Base-by-base conservation (phyloP, 2,888 invertebrate genomes). In the Oxycera nigricornis region DNA sequence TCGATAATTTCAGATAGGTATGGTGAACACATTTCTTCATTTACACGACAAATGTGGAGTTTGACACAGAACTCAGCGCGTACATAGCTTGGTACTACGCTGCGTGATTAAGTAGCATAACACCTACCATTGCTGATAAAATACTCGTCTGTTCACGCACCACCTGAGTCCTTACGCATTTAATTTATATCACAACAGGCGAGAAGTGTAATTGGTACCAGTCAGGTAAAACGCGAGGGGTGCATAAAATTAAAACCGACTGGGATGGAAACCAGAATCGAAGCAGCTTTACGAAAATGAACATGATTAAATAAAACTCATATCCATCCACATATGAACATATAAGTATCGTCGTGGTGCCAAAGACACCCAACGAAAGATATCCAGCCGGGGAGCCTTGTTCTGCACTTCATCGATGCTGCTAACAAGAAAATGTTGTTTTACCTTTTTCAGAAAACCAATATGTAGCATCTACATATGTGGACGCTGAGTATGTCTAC, bases 401-500 rank as follows among this genome's bases (percentile, higher is more conserved):
- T 65, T 65, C 65, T 65, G 65, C 65, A 7, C n/a, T n/a, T n/a
- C n/a, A 59, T 39, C 65, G 41, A 24, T 30, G 14, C 65, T 65
- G 39, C 65, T 65, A 65, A 65, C 65, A 39, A 65, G 65, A 65
- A 65, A 65, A 65, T 39, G 65, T 41, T 39, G 65, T n/a, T 17
- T 65, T 65, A 9, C 65, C 65, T 41, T 65, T 65, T 65, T 65
- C 9, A 41, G 55, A 55, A 55, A 55, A 55, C 24, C 55, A 55
- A 55, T 55, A 55, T 55, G 46, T 17, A 46, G 11, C 3, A n/a
- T 3, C 55, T 0, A 55, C 55, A 55, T 55, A n/a, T n/a, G n/a
- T n/a, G 39, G 55, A 22, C 17, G n/a, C 6, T 55, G 55, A 17
- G 24, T 24, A 17, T n/a, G 17, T 46, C 9, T 55, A 24, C 24